A percentile compares a stretch with the other conserved stretches of the same genome.
These are phyloP conservation scores for Leptarthrus brevirostris DNA, from an alignment of 2,888 invertebrate genomes.

Conservation along the genomic window DNA sequence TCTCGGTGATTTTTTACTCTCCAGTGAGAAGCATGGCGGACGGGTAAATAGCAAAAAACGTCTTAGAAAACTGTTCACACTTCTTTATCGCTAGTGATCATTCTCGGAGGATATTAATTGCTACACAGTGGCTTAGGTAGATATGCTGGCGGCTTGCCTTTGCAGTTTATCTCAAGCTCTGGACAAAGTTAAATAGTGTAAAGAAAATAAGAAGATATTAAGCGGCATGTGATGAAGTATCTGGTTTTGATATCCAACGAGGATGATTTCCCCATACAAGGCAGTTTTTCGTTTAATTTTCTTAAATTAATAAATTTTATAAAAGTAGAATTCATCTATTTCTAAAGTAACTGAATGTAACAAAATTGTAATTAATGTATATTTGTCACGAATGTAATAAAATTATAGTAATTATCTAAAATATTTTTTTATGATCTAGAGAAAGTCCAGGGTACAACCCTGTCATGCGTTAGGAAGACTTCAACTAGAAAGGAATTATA, in stretches of 20 bases:
- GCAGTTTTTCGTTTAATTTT: too few relatives aligned
- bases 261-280: too few relatives aligned
- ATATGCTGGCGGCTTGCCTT: slow-evolving; percentile 47
- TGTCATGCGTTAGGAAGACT: too few relatives aligned
- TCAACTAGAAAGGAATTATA: too few relatives aligned
- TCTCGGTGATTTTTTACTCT: slow-evolving; percentile 42
- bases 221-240: slow-evolving; percentile 28
- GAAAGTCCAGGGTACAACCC: too few relatives aligned
- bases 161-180: slow-evolving; percentile 23
- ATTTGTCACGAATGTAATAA: too few relatives aligned
- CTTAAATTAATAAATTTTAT: too few relatives aligned
- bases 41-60: slow-evolving; percentile 23
- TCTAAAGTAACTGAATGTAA: too few relatives aligned
- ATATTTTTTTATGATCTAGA: too few relatives aligned
- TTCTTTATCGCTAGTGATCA: slow-evolving; percentile 42
- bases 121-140: slow-evolving; percentile 44
- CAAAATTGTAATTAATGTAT: too few relatives aligned
- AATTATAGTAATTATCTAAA: too few relatives aligned
- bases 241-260: slow-evolving; percentile 8
- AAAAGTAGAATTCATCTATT: too few relatives aligned
- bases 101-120: slow-evolving; percentile 43
- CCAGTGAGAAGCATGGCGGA: neutral
- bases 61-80: slow-evolving; percentile 48
- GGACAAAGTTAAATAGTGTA: slow-evolving; percentile 29
- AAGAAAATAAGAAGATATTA: slow-evolving; percentile 6